Evolutionary conservation across 1,140 invertebrate genomes (phyloP).

Genomic region (Cydia pomonella): DNA sequence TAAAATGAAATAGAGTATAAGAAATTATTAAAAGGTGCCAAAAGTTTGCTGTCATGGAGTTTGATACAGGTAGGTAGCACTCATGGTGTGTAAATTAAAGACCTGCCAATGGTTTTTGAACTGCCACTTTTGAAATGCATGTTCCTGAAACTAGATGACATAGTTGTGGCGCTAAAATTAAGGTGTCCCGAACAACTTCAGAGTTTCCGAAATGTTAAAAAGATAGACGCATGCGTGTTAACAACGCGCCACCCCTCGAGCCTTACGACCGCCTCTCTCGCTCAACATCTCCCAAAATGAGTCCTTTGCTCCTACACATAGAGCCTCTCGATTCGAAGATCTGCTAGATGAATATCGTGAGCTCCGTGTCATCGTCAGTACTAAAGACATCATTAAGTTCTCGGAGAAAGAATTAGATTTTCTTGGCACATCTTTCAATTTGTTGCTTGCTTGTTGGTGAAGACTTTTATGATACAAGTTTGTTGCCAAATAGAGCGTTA

Average conservation of each 20-base stretch:
- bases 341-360: slow-evolving; percentile 61
- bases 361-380: slow-evolving; percentile 66
- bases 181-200: slow-evolving; percentile 46
- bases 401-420: slow-evolving; percentile 73
- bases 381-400: slow-evolving; percentile 76
- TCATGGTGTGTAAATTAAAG: background rate
- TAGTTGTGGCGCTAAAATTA: slow-evolving; percentile 12
- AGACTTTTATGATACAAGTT: slow-evolving; percentile 35
- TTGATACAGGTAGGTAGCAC: no score
- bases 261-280: slow-evolving; percentile 76
- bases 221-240: slow-evolving; percentile 72
- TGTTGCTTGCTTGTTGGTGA: slow-evolving; percentile 48
- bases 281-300: slow-evolving; percentile 65
- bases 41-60: background rate
- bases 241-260: slow-evolving; percentile 76
- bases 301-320: slow-evolving; percentile 64
- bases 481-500: slow-evolving; percentile 45
- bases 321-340: slow-evolving; percentile 50
- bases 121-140: background rate
- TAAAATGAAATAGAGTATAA: background rate
- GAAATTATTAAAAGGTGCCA: background rate
- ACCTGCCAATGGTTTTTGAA: background rate
- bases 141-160: background rate
- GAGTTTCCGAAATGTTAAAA: slow-evolving; percentile 67
- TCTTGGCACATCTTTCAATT: slow-evolving; percentile 59